Evolutionary conservation across 2,888 invertebrate species (phyloP).

Genomic region (Eubasilissa splendida): DNA sequence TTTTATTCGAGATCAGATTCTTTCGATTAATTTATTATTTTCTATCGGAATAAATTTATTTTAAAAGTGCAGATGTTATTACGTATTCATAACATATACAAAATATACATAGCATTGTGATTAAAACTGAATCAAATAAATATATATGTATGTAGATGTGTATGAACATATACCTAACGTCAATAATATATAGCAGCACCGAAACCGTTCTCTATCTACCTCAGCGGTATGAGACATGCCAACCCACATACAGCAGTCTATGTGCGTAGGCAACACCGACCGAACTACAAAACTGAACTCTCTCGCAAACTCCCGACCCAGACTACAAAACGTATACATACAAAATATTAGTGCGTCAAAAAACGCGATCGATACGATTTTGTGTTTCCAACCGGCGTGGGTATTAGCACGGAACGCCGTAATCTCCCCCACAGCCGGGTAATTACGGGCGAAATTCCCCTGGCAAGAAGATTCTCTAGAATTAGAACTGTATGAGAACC

Average conservation of each 20-base stretch:
- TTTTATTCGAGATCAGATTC: too few species aligned
- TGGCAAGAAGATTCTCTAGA: conserved; percentile 43
- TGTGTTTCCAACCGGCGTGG: conserved; percentile 33
- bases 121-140: too few species aligned
- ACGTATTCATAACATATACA: too few species aligned
- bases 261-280: conserved; percentile 31
- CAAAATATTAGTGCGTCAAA: neutral
- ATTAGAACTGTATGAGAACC: conserved; percentile 42
- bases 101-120: too few species aligned
- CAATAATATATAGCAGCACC: too few species aligned
- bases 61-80: too few species aligned
- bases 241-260: neutral
- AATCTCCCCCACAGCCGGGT: conserved; percentile 37
- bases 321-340: neutral
- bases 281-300: neutral
- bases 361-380: neutral
- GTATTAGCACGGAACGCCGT: conserved; percentile 47
- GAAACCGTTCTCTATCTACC: neutral
- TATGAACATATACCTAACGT: too few species aligned
- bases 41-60: too few species aligned
- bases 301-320: neutral
- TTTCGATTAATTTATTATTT: too few species aligned
- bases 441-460: conserved; percentile 46
- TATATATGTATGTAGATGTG: too few species aligned
- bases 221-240: neutral